Base-by-base conservation (phyloP, 2,113 vertebrate genomes). In the Dasypus novemcinctus region DNA sequence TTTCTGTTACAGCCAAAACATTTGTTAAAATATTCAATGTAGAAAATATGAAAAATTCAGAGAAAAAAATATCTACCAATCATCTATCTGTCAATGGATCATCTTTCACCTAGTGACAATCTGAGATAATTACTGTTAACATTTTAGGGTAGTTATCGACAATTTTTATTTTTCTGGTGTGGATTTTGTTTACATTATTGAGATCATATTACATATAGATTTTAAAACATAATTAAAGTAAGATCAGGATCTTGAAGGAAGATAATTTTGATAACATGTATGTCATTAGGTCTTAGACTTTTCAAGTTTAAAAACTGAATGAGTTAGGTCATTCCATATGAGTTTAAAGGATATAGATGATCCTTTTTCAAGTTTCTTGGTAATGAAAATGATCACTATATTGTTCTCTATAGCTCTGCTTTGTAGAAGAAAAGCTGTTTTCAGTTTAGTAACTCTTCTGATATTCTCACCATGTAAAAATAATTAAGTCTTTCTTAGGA, bases 211-310 rank as follows among this genome's bases (percentile, higher is more conserved):
- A 63, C 36, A 89, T 52, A 54, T 57, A n/a, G 61, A 74, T 69
- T 82, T 95, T 86, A 95, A 94, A 82, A 88, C 11, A 72, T 68
- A 91, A 93, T 80, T 88, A 85, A 88, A 95, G 71, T 15, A 66
- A 89, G 36, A 75, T 11, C 68, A 57, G 18, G 36, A 66, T 91
- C 69, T 82, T 68, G 46, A 76, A 74, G 31, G 57, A 72, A 72
- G 52, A 80, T 13, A 79, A 72, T 74, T 83, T 80, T 81, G 59
- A 85, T 88, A 89, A 75, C 46, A 90, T 68, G 8, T 61, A 13
- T 89, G 83, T 43, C 52, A 91, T 23, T 52, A 75, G 33, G 81
- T 87, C 33, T 94, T 46, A 68, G 14, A 74, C 33, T 68, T 8
- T n/a, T 36, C 36, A 21, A 38, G 23, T 38, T 38, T 38, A 71